phyloP scores from a whole-genome alignment of 1,140 invertebrate species.

The Bombus cullumanus region DNA sequence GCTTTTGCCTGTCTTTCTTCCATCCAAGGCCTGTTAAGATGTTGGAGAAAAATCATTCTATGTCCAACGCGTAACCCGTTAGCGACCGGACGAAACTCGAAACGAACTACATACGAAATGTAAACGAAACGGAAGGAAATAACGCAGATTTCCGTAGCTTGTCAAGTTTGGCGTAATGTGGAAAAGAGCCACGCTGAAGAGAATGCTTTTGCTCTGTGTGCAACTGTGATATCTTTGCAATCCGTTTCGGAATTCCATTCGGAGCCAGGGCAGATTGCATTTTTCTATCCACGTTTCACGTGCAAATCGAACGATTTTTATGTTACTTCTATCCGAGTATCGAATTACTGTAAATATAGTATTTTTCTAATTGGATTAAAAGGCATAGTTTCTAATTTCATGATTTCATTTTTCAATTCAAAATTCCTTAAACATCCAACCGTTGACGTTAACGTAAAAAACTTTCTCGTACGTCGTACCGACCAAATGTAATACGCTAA shows the following conservation, averaged over 20 bases:
- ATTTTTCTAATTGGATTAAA: slow-evolving; percentile 1
- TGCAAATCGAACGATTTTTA: not conserved
- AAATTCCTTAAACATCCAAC: not conserved
- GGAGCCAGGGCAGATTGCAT: not conserved
- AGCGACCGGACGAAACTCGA: not conserved
- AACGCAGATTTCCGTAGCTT: not conserved
- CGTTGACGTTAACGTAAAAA: not conserved
- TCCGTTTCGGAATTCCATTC: not conserved
- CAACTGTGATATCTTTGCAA: not conserved
- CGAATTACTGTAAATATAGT: not conserved
- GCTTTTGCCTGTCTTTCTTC: slow-evolving; percentile 65
- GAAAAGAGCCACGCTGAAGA: not conserved
- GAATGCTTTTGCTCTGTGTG: not conserved
- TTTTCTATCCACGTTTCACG: not conserved
- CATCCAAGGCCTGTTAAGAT: slow-evolving; percentile 59
- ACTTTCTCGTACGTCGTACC: no score
- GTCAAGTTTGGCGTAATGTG: not conserved
- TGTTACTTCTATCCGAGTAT: not conserved
- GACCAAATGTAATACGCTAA: not conserved
- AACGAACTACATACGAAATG: not conserved
- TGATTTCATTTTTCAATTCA: not conserved
- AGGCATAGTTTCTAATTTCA: no score
- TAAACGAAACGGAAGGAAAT: not conserved
- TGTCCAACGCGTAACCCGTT: slow-evolving; percentile 1
- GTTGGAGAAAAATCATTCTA: slow-evolving; percentile 46